These are phyloP conservation scores for Platichthys flesus DNA, from an alignment of 2,113 vertebrate species.

Conservation along the genomic window DNA sequence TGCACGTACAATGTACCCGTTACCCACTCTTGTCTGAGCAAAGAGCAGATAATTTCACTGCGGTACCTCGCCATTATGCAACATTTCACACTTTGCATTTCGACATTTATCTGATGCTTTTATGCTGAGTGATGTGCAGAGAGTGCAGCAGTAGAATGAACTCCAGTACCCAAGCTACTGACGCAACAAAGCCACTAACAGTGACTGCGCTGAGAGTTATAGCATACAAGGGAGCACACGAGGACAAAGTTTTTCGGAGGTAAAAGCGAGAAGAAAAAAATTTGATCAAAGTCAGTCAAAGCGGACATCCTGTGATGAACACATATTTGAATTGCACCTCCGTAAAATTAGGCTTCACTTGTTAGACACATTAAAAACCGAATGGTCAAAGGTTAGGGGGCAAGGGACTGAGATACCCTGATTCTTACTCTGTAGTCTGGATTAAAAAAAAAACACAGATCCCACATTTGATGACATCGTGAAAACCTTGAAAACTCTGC, in stretches of 20 bases:
- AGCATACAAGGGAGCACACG: background rate
- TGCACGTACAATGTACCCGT: conserved; percentile 6
- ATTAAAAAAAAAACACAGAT: background rate
- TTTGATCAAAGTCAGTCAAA: background rate
- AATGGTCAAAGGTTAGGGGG: too few relatives aligned
- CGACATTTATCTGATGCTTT: conserved; percentile 46
- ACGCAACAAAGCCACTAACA: conserved; percentile 15
- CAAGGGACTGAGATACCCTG: too few relatives aligned
- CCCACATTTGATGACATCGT: background rate
- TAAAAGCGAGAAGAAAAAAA: background rate
- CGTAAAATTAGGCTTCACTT: too few relatives aligned
- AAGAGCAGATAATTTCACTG: conserved; percentile 36
- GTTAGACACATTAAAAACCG: too few relatives aligned
- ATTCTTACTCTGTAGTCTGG: too few relatives aligned
- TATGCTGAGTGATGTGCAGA: conserved; percentile 18
- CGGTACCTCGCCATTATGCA: conserved; percentile 34
- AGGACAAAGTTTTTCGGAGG: background rate
- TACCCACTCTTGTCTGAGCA: conserved; percentile 36
- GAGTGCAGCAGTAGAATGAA: conserved; percentile 29
- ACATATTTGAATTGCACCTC: too few relatives aligned
- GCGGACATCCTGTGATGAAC: too few relatives aligned
- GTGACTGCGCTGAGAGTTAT: background rate
- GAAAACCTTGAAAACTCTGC: too few relatives aligned
- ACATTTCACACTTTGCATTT: conserved; percentile 48
- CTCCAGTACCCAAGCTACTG: conserved; percentile 9